Evolutionary conservation across 2,797 vertebrate species (phyloP).

Genomic region (Erithacus rubecula): DNA sequence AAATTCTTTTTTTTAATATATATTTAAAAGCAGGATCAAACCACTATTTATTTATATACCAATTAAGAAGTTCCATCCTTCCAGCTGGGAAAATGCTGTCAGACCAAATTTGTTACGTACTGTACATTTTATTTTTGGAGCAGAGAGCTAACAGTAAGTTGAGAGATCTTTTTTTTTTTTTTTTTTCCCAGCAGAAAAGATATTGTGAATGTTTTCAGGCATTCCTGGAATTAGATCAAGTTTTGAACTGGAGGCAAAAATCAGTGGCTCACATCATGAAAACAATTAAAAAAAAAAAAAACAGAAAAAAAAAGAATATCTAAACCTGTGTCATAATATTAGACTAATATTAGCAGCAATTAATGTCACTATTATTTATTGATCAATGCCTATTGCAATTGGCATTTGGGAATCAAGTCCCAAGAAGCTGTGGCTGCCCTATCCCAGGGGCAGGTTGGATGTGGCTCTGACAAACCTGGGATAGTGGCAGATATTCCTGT

Average conservation of each 20-base stretch:
- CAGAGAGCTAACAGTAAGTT: constrained; percentile 13
- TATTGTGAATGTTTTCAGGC: constrained; percentile 2
- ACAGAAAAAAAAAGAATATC: not conserved
- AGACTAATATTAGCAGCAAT: not conserved
- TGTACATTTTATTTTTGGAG: constrained; percentile 59
- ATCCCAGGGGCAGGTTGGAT: not conserved
- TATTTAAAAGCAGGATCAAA: not conserved
- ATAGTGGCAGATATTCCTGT: not conserved
- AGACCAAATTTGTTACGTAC: constrained; percentile 22
- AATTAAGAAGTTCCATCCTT: constrained; percentile 33
- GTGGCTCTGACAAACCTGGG: not conserved
- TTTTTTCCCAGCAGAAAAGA: constrained; percentile 54
- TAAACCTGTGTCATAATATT: not conserved
- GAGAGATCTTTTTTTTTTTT: not conserved
- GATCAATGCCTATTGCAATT: not conserved
- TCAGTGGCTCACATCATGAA: not conserved
- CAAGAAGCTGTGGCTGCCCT: not conserved
- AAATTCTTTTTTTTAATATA: not conserved
- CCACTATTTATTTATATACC: constrained; percentile 32
- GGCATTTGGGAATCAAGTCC: not conserved
- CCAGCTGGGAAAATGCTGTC: constrained; percentile 54
- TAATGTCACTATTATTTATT: not conserved
- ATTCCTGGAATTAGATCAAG: constrained; percentile 45
- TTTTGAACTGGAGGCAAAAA: constrained; percentile 8
- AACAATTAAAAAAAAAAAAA: not conserved